Evolutionary conservation across 2,888 invertebrate genomes (phyloP), one percentile per base, ranked within the genome.

Genomic region (Hedychridium roseum): DNA sequence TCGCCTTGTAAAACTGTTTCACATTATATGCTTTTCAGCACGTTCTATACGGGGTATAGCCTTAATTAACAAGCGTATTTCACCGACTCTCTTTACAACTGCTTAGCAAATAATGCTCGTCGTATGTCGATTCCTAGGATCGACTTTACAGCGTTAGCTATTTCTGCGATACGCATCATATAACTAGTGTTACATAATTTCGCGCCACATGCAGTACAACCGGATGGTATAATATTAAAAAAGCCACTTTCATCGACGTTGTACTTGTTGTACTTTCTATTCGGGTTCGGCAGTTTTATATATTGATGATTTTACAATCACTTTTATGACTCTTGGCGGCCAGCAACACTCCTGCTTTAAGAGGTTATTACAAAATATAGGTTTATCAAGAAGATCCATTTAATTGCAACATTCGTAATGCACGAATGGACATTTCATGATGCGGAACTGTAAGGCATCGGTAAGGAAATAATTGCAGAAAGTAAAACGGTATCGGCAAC

Each of bases 171-270:
- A n/a, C n/a, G n/a, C n/a, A n/a, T n/a, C n/a, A 28, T 46, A 49
- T 48, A 57, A 59, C 51, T 35, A n/a, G 3, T 27, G 48, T 62
- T 62, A 62, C 57, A 62, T 62, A 62, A 62, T 62, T 56, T 38
- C 39, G 32, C 31, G 38, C 46, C 15, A 16, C 12, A 31, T 9
- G 14, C 20, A 7, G 42, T 43, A 49, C 57, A n/a, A 15, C 7
- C 31, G 31, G 6, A 31, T 9, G 31, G 31, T 16, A 9, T 31
- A 27, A 11, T 15, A 31, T 31, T 43, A 51, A 62, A 62, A 59
- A 60, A 50, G 49, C 55, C 34, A 40, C 42, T 38, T 18, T 48
- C 50, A 48, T 36, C 56, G 50, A 21, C 34, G 55, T 44, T 53
- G 49, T 50, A 47, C 50, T 31, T 31, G 20, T 37, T 39, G 51